Conservation (phyloP, 2,113 vertebrate genomes). For the Petrocephalus microphthalmus region DNA sequence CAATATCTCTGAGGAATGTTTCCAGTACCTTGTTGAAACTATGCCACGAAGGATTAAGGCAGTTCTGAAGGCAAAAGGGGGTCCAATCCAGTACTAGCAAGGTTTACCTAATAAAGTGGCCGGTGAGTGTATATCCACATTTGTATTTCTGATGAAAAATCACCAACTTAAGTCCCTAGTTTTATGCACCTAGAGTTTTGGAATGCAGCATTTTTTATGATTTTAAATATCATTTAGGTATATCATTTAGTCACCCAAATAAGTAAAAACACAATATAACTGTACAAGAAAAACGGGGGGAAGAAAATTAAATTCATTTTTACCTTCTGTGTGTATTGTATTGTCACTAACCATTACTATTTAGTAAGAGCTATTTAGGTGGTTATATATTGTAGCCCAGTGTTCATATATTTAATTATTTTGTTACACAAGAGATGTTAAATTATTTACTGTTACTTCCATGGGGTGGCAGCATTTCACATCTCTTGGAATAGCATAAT, state of each 20-base stretch:
- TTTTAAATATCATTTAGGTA: neutral
- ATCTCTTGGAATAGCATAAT: neutral
- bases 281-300: neutral
- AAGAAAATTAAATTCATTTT: neutral
- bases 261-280: neutral
- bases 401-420: neutral
- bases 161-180: neutral
- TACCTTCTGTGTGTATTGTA: neutral
- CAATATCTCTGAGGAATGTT: too few species aligned
- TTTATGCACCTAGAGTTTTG: neutral
- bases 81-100: too few species aligned
- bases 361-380: neutral
- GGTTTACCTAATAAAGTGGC: too few species aligned
- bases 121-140: neutral
- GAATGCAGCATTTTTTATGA: neutral
- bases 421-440: neutral
- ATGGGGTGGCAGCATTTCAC: slow-evolving; percentile 9
- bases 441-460: slow-evolving; percentile 9
- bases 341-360: neutral
- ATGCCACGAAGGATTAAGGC: too few species aligned
- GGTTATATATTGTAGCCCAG: neutral
- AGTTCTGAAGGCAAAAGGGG: too few species aligned
- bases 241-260: neutral
- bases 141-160: neutral
- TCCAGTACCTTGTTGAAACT: too few species aligned